Conservation (phyloP, 2,113 vertebrate genomes). For the Paratilapia polleni region DNA sequence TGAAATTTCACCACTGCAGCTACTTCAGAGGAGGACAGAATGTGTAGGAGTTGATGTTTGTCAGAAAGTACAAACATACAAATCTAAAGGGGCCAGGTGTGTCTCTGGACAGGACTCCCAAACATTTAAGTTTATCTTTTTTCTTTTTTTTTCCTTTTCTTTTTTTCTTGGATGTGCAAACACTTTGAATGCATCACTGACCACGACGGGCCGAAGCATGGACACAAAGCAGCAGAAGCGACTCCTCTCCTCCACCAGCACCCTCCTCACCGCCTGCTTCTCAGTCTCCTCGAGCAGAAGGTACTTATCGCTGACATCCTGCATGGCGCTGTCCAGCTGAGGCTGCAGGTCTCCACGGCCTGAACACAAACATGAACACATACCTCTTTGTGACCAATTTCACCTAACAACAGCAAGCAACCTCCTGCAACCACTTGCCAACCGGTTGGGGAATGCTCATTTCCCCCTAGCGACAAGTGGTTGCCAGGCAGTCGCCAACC, state of each 20-base stretch:
- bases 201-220: slow-evolving; percentile 92
- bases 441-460: background rate
- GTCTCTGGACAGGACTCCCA: too few relatives aligned
- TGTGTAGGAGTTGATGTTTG: background rate
- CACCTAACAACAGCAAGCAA: too few relatives aligned
- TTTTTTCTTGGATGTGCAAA: background rate
- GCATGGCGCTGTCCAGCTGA: slow-evolving; percentile 91
- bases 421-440: fast-evolving
- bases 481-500: background rate
- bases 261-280: slow-evolving; percentile 90
- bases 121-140: background rate
- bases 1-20: fast-evolving
- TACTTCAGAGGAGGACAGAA: background rate
- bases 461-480: background rate
- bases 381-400: background rate
- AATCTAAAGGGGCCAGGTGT: background rate
- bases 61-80: background rate
- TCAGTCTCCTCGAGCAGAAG: slow-evolving; percentile 92
- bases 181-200: slow-evolving; percentile 72
- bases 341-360: slow-evolving; percentile 95
- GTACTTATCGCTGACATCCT: slow-evolving; percentile 93
- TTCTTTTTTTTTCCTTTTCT: too few relatives aligned
- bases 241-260: slow-evolving; percentile 83
- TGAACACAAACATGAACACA: slow-evolving; percentile 34
- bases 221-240: slow-evolving; percentile 91